A percentile compares a stretch with the other conserved stretches of the same genome.
These are phyloP conservation scores for Mus caroli DNA, from an alignment of 2,797 vertebrate species.

Conservation along the genomic window DNA sequence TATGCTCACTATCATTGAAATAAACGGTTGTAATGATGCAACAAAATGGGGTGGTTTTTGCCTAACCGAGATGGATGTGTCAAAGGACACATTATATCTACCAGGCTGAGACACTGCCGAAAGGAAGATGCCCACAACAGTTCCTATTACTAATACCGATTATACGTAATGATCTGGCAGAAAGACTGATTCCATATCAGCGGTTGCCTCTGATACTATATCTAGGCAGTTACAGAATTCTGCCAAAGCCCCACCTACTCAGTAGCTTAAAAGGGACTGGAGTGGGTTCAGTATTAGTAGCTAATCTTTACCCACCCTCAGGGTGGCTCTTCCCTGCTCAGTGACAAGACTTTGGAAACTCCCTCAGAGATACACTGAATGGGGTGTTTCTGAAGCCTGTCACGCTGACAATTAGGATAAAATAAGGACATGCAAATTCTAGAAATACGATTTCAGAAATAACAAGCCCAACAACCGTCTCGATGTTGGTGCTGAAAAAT, in stretches of 20 bases:
- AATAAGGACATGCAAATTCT: not conserved
- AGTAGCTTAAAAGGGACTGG: not conserved
- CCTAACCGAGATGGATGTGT: not conserved
- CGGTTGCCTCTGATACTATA: not conserved
- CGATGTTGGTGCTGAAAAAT: not conserved
- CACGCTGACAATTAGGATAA: not conserved
- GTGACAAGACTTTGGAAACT: not conserved
- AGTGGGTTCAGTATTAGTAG: not conserved
- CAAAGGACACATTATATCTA: not conserved
- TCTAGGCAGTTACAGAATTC: not conserved
- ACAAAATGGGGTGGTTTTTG: not conserved
- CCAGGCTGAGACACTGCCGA: not conserved
- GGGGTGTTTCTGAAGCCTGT: not conserved
- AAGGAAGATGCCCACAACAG: not conserved
- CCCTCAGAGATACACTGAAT: not conserved
- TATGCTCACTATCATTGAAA: not conserved
- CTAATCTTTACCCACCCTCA: not conserved
- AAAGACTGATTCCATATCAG: not conserved
- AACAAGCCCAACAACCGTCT: not conserved
- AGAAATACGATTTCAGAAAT: not conserved
- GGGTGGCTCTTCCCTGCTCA: not conserved
- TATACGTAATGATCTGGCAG: not conserved
- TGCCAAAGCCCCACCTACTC: not conserved
- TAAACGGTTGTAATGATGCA: not conserved
- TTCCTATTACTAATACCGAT: not conserved